phyloP scores from a whole-genome alignment of 2,113 vertebrate genomes.

The Amphiprion percula region DNA sequence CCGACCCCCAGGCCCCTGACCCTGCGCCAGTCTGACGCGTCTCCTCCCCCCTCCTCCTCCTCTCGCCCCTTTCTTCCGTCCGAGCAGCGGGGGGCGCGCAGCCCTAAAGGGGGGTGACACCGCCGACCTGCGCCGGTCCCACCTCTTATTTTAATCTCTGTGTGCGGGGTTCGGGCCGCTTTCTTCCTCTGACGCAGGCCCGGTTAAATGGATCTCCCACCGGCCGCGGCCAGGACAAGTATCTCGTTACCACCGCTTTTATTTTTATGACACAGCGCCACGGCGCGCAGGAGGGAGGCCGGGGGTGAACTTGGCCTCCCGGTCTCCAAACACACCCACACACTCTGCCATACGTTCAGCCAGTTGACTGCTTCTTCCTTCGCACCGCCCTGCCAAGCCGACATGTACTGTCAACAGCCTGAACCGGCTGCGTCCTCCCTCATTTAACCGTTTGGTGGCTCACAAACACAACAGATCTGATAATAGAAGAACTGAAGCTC shows the following conservation, averaged over 20 bases:
- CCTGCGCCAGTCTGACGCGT: slow-evolving; percentile 64
- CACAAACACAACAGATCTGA: not conserved
- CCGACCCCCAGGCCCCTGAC: slow-evolving; percentile 72
- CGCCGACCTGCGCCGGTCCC: slow-evolving; percentile 41
- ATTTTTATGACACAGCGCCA: slow-evolving; percentile 76
- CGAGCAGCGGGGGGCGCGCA: slow-evolving; percentile 61
- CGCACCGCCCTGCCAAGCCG: slow-evolving; percentile 53
- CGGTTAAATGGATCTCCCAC: slow-evolving; percentile 65
- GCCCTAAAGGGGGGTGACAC: slow-evolving; percentile 24
- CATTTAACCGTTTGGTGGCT: not conserved
- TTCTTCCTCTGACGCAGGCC: slow-evolving; percentile 56
- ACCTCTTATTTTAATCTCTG: slow-evolving; percentile 56
- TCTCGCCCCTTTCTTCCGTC: slow-evolving; percentile 69
- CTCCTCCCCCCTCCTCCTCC: slow-evolving; percentile 48
- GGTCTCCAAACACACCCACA: slow-evolving; percentile 21
- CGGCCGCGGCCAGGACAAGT: slow-evolving; percentile 67
- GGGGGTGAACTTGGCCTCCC: slow-evolving; percentile 65
- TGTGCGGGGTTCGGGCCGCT: not conserved
- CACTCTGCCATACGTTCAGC: slow-evolving; percentile 32
- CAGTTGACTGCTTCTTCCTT: slow-evolving; percentile 59
- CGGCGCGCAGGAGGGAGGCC: slow-evolving; percentile 44
- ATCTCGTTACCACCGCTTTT: slow-evolving; percentile 78
- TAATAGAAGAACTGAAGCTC: not conserved
- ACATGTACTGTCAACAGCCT: slow-evolving; percentile 60
- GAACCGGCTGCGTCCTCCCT: slow-evolving; percentile 20